phyloP scores from a whole-genome alignment of 2,888 invertebrate genomes.

The Pandemis corylana region DNA sequence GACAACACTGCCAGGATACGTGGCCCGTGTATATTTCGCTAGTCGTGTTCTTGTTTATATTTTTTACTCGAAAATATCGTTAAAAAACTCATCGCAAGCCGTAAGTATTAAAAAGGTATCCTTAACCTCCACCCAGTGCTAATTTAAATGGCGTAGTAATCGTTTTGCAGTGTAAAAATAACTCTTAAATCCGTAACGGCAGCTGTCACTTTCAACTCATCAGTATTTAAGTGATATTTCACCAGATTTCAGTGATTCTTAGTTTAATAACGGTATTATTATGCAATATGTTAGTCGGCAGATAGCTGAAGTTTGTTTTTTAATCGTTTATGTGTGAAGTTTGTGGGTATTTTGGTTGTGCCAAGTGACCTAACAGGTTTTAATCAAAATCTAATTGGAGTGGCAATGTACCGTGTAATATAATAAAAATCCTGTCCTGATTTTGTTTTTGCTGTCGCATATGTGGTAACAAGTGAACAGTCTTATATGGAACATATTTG shows the following conservation, averaged over 20 bases:
- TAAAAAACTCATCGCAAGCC: slow-evolving; percentile 62
- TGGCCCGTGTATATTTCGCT: slow-evolving; percentile 77
- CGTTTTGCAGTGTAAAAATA: slow-evolving; percentile 50
- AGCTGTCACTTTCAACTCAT: slow-evolving; percentile 67
- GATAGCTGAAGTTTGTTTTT: slow-evolving; percentile 25
- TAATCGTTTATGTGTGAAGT: slow-evolving; percentile 23
- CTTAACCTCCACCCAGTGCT: slow-evolving; percentile 38
- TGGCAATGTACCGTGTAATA: slow-evolving; percentile 13
- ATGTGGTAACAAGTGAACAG: not conserved
- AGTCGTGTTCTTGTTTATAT: slow-evolving; percentile 79
- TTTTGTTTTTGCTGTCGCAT: not conserved
- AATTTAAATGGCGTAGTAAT: slow-evolving; percentile 45
- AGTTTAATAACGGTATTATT: slow-evolving; percentile 14
- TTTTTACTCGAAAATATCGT: slow-evolving; percentile 73
- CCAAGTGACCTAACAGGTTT: slow-evolving; percentile 38
- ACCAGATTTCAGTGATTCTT: slow-evolving; percentile 40
- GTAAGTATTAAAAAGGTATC: slow-evolving; percentile 65
- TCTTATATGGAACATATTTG: not conserved
- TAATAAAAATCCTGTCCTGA: slow-evolving; percentile 5
- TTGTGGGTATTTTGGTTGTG: slow-evolving; percentile 37
- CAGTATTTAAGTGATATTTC: slow-evolving; percentile 49
- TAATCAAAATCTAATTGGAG: slow-evolving; percentile 29
- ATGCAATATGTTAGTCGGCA: slow-evolving; percentile 11
- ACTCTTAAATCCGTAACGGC: slow-evolving; percentile 58
- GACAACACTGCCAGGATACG: slow-evolving; percentile 82